A percentile compares a stretch with the other conserved stretches of the same genome.
Evolutionary conservation across 1,140 invertebrate species (phyloP).

Genomic region (Drosophila carrolli): DNA sequence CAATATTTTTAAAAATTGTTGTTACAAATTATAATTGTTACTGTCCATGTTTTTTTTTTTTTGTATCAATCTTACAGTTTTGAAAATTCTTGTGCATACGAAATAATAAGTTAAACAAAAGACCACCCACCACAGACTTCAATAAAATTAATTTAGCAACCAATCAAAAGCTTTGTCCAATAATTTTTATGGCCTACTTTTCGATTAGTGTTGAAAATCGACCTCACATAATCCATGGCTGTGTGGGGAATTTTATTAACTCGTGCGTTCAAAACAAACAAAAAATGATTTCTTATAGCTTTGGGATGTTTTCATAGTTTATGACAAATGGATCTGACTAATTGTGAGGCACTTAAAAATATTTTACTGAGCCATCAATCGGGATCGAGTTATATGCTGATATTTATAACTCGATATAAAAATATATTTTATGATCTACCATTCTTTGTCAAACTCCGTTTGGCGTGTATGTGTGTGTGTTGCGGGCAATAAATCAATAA

Average conservation of each 20-base stretch:
- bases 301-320: conserved; percentile 46
- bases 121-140: conserved; percentile 3
- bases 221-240: conserved; percentile 19
- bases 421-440: conserved; percentile 51
- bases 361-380: conserved; percentile 35
- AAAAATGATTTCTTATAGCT: conserved; percentile 25
- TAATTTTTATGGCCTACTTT: conserved; percentile 1
- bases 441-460: conserved; percentile 17
- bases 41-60: too few species aligned
- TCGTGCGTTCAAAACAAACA: conserved; percentile 2
- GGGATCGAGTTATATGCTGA: conserved; percentile 7
- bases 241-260: conserved; percentile 37
- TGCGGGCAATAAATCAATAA: conserved; percentile 73
- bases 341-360: conserved; percentile 68
- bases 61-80: too few species aligned
- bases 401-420: conserved; percentile 38
- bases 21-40: too few species aligned
- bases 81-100: too few species aligned
- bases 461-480: conserved; percentile 21
- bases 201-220: neutral
- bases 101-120: neutral
- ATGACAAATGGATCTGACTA: conserved; percentile 68
- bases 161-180: neutral
- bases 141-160: neutral
- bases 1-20: too few species aligned